Conservation (phyloP, 2,113 vertebrate species). For the Ibidorhyncha struthersii region DNA sequence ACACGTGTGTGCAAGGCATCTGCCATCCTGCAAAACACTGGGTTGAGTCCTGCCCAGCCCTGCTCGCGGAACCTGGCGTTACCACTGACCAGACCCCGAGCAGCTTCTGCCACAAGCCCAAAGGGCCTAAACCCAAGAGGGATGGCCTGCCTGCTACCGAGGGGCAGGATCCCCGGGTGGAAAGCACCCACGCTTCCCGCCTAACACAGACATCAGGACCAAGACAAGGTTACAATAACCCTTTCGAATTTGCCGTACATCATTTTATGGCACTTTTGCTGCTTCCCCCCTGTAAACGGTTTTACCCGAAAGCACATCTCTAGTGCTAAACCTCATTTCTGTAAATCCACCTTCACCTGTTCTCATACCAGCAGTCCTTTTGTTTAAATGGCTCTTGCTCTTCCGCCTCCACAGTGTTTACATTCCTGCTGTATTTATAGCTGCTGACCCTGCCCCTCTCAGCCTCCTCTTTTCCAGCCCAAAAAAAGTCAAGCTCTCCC, state of each 20-base stretch:
- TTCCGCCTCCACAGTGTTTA: background rate
- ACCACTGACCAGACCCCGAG: fast-evolving
- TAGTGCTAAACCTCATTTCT: fast-evolving
- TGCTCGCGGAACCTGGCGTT: fast-evolving
- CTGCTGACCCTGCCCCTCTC: background rate
- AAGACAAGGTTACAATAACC: fast-evolving
- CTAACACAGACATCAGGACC: too few relatives aligned
- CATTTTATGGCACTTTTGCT: too few relatives aligned
- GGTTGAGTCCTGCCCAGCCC: background rate
- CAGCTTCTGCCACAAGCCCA: background rate
- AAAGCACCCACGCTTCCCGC: background rate
- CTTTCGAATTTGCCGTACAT: fast-evolving
- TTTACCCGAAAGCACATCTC: too few relatives aligned
- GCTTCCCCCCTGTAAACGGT: too few relatives aligned
- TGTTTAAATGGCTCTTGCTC: background rate
- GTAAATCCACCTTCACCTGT: background rate
- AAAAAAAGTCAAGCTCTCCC: background rate
- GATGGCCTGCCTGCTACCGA: fast-evolving
- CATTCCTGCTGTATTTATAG: background rate
- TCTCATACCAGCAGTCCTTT: background rate
- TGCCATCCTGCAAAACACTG: fast-evolving
- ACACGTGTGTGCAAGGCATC: fast-evolving
- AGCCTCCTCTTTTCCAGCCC: background rate
- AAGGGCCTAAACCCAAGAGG: background rate
- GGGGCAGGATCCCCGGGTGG: too few relatives aligned